phyloP scores from a whole-genome alignment of 2,888 invertebrate genomes.

The Drosophila kokeensis region DNA sequence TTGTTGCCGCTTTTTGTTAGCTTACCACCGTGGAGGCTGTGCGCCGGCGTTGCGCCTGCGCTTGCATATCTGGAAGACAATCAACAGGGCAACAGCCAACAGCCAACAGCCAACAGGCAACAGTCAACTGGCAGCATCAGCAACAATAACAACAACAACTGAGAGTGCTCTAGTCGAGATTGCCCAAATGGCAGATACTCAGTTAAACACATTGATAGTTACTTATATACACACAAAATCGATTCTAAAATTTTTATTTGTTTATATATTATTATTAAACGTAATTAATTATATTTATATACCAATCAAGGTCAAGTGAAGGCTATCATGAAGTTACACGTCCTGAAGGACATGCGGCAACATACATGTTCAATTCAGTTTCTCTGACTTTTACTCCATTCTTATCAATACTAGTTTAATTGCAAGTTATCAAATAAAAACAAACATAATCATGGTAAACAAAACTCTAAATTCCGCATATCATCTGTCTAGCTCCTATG shows the following conservation, averaged over 20 bases:
- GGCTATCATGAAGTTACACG: background rate
- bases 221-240: background rate
- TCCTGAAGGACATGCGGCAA: background rate
- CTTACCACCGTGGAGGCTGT: conserved; percentile 80
- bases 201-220: background rate
- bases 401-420: background rate
- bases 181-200: conserved; percentile 3
- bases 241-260: background rate
- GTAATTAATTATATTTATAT: background rate
- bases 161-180: conserved; percentile 7
- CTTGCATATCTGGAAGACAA: conserved; percentile 80
- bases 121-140: conserved; percentile 36
- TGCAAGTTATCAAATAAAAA: background rate
- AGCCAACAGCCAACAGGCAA: conserved; percentile 53
- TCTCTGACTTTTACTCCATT: too few species aligned
- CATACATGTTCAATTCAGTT: background rate
- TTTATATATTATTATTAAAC: background rate
- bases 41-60: conserved; percentile 79
- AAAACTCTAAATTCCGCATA: background rate
- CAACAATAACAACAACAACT: conserved; percentile 33
- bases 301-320: background rate
- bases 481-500: background rate
- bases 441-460: too few species aligned
- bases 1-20: conserved; percentile 80
- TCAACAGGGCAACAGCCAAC: conserved; percentile 61